Evolutionary conservation across 2,797 vertebrate species (phyloP).

Genomic region (Mus caroli): DNA sequence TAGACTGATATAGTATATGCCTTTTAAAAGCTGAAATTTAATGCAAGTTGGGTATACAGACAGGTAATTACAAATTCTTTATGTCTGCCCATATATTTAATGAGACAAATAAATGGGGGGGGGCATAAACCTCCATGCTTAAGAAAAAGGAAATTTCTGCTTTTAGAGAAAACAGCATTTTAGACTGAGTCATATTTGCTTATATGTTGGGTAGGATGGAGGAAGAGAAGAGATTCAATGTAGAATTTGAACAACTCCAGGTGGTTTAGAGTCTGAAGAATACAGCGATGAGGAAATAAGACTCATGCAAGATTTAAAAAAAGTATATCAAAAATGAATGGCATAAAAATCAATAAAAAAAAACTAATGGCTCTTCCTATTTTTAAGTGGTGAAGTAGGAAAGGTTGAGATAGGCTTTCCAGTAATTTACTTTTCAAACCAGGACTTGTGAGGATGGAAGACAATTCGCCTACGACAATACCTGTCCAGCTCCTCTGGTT

Average conservation of each 20-base stretch:
- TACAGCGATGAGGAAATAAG: constrained; percentile 19
- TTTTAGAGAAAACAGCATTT: constrained; percentile 38
- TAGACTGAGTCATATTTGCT: constrained; percentile 3
- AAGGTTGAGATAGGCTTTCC: background rate
- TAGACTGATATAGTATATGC: background rate
- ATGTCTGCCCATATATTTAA: background rate
- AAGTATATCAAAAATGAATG: background rate
- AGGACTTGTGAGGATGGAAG: background rate
- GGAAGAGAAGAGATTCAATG: background rate
- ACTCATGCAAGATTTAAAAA: background rate
- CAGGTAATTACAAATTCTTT: background rate
- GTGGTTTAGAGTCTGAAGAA: background rate
- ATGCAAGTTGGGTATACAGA: background rate
- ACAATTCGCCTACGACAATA: too few species aligned
- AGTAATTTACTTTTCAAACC: background rate
- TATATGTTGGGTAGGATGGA: background rate
- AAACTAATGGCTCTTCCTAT: background rate
- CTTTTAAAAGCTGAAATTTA: constrained; percentile 35
- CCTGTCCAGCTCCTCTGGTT: background rate
- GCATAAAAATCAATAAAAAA: background rate
- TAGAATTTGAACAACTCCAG: background rate
- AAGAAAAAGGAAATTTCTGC: background rate
- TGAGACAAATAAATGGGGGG: accelerated
- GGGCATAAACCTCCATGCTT: background rate
- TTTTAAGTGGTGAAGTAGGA: background rate